phyloP scores from a whole-genome alignment of 2,888 invertebrate genomes.

The Cataglyphis rosenhaueri region DNA sequence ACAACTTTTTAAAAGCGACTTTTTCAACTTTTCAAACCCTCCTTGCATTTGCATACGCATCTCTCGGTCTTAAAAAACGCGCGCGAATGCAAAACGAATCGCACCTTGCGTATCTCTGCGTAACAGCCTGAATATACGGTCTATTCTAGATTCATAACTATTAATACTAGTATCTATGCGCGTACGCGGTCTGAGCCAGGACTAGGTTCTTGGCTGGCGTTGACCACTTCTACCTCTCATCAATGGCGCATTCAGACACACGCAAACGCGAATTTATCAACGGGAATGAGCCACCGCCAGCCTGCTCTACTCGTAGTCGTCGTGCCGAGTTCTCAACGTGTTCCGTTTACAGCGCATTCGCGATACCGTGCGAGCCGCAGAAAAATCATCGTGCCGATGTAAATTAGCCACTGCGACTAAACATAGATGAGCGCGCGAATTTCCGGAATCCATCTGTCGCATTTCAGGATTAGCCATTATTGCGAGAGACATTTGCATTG shows the following conservation, averaged over 20 bases:
- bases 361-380: not conserved
- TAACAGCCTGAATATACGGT: slow-evolving; percentile 72
- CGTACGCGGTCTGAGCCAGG: slow-evolving; percentile 73
- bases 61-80: slow-evolving; percentile 68
- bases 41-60: slow-evolving; percentile 63
- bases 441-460: slow-evolving; percentile 1
- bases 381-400: slow-evolving; percentile 38
- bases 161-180: slow-evolving; percentile 82
- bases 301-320: slow-evolving; percentile 10
- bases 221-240: slow-evolving; percentile 79
- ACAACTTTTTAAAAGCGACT: slow-evolving; percentile 21
- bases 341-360: slow-evolving; percentile 19
- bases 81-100: slow-evolving; percentile 71
- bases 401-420: slow-evolving; percentile 53
- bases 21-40: slow-evolving; percentile 47
- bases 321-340: slow-evolving; percentile 48
- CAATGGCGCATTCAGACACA: slow-evolving; percentile 84
- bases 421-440: slow-evolving; percentile 16
- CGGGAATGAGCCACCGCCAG: slow-evolving; percentile 69
- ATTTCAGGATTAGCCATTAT: not conserved
- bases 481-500: not conserved
- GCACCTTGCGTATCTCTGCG: slow-evolving; percentile 75
- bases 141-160: slow-evolving; percentile 85
- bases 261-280: slow-evolving; percentile 83
- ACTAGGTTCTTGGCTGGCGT: slow-evolving; percentile 77